These are phyloP conservation scores for Philaethria dido DNA, from an alignment of 2,888 invertebrate genomes.

Conservation along the genomic window DNA sequence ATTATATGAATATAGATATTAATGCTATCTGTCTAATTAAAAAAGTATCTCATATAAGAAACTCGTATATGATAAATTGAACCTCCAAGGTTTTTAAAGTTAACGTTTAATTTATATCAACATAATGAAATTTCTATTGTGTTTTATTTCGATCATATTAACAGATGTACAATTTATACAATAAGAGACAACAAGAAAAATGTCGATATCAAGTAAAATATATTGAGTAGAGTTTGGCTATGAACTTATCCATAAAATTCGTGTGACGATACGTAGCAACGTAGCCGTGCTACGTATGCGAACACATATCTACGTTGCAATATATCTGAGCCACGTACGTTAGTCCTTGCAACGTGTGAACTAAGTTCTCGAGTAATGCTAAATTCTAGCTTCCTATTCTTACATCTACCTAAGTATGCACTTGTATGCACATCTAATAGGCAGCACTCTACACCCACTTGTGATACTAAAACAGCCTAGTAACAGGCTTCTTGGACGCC, in stretches of 20 bases:
- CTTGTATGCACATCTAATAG: conserved; percentile 23
- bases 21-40: too few species aligned
- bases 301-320: background rate
- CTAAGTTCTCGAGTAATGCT: background rate
- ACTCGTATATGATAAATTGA: too few species aligned
- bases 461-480: conserved; percentile 49
- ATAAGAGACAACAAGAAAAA: too few species aligned
- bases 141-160: too few species aligned
- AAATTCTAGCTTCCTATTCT: conserved; percentile 6
- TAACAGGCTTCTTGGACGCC: conserved; percentile 57
- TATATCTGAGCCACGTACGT: background rate
- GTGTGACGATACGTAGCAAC: conserved; percentile 4
- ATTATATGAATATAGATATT: too few species aligned
- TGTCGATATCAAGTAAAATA: background rate
- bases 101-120: too few species aligned
- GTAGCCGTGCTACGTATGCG: conserved; percentile 17
- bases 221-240: background rate
- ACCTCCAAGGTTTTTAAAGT: too few species aligned
- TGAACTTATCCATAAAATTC: background rate
- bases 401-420: conserved; percentile 6
- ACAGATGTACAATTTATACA: too few species aligned
- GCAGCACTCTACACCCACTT: conserved; percentile 25
- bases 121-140: too few species aligned
- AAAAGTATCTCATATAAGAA: too few species aligned
- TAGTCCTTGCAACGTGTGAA: background rate